A percentile compares a stretch with the other conserved stretches of the same genome.
phyloP scores from a whole-genome alignment of 2,113 vertebrate species.

The Hemiprocne comata region DNA sequence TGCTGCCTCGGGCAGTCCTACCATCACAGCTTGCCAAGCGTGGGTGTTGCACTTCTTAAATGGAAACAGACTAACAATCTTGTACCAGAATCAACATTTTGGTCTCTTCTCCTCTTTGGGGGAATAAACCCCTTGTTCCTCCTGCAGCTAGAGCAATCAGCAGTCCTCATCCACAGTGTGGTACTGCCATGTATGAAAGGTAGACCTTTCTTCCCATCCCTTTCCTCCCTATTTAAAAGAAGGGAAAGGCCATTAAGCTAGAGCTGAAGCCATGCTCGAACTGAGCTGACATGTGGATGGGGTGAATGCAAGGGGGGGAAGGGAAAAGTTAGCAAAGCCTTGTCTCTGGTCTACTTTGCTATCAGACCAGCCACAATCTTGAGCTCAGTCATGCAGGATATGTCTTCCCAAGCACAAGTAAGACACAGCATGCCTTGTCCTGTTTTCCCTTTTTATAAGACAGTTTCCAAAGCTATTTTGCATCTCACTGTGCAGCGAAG shows the following conservation, averaged over 20 bases:
- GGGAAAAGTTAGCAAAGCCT: neutral
- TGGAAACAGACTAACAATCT: neutral
- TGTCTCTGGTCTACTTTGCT: neutral
- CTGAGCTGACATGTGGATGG: fast-evolving
- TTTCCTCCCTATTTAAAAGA: neutral
- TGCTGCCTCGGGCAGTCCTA: neutral
- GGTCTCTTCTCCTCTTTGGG: neutral
- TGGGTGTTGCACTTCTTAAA: neutral
- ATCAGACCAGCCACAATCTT: neutral
- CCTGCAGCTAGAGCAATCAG: slow-evolving; percentile 1
- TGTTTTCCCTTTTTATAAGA: neutral
- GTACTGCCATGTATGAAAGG: no score
- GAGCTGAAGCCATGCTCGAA: neutral
- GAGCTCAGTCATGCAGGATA: neutral
- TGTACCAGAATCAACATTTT: neutral
- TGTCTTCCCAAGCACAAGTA: neutral
- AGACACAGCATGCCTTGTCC: neutral
- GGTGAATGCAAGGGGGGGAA: neutral
- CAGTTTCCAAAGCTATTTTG: neutral
- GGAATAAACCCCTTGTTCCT: neutral
- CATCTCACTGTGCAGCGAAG: neutral
- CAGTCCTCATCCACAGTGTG: fast-evolving
- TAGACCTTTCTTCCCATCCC: neutral
- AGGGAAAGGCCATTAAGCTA: neutral
- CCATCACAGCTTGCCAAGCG: neutral